Percentiles rank a stretch among this genome's conserved stretches.
These are phyloP conservation scores for Eulacestoma nigropectus DNA, from an alignment of 2,113 vertebrate species.

Conservation along the genomic window DNA sequence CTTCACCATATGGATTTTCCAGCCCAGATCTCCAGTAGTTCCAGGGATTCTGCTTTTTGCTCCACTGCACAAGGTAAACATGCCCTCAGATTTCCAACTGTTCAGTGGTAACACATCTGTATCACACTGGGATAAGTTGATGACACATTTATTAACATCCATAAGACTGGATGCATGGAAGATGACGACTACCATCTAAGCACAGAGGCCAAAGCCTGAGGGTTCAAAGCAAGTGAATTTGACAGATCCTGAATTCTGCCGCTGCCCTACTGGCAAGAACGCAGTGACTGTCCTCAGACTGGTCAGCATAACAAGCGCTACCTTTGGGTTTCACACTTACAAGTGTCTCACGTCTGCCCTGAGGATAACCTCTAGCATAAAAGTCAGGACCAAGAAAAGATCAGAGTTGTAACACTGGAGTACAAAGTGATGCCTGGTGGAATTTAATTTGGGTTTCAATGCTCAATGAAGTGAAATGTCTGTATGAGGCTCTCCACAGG, in stretches of 20 bases:
- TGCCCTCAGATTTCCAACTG: not conserved
- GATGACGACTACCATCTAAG: not conserved
- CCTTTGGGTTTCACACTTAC: not conserved
- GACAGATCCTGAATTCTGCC: not conserved
- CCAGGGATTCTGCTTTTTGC: not conserved
- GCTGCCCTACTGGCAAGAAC: not conserved
- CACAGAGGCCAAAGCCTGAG: not conserved
- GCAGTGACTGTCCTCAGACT: not conserved
- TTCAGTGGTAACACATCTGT: not conserved
- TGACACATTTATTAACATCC: slow-evolving; percentile 23
- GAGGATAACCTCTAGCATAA: not conserved
- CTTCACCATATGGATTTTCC: not conserved
- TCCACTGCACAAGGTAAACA: slow-evolving; percentile 3
- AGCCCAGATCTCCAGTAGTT: not conserved
- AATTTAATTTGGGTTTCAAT: slow-evolving; percentile 42
- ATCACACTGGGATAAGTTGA: not conserved
- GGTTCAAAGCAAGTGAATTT: not conserved
- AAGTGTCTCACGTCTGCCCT: not conserved
- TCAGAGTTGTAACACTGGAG: not conserved
- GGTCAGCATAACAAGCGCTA: not conserved
- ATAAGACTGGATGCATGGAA: not conserved
- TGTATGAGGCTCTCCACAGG: not conserved
- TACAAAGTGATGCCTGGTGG: not conserved
- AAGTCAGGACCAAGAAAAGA: not conserved
- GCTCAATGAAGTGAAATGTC: not conserved